A percentile compares a stretch with the other conserved stretches of the same genome.
Conservation (phyloP, 2,888 invertebrate genomes). For the Nephrotoma flavescens region DNA sequence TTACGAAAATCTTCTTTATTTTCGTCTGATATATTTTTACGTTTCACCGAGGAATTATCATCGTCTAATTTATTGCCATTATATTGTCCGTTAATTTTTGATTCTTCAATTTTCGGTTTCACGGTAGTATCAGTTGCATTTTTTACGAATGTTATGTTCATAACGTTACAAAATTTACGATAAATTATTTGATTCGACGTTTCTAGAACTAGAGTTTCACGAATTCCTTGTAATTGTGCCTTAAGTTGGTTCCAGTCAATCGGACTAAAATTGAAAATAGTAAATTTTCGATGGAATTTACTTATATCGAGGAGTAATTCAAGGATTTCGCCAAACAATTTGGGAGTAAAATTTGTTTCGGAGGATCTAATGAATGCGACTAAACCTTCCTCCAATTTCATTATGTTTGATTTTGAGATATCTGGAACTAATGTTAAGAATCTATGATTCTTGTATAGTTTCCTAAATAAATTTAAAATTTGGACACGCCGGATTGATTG, state of each 20-base stretch:
- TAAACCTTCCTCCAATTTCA: conserved; percentile 16
- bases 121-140: not conserved
- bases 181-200: not conserved
- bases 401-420: conserved; percentile 14
- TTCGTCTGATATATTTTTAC: not conserved
- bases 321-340: not conserved
- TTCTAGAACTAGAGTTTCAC: not conserved
- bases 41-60: not conserved
- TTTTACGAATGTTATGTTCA: not conserved
- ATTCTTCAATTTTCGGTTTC: not conserved
- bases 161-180: not conserved
- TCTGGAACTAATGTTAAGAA: conserved; percentile 17
- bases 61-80: not conserved
- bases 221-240: not conserved
- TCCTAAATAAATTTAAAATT: conserved; percentile 47
- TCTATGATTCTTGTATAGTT: conserved; percentile 42
- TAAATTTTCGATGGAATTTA: not conserved
- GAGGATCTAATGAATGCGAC: not conserved
- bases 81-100: not conserved
- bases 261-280: not conserved
- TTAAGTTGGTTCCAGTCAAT: not conserved
- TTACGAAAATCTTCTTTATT: not conserved
- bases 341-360: not conserved
- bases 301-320: not conserved
- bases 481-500: conserved; percentile 52